A percentile compares a stretch with the other conserved stretches of the same genome.
Evolutionary conservation across 2,888 invertebrate genomes (phyloP).

Genomic region (Hyposoter dolosus): DNA sequence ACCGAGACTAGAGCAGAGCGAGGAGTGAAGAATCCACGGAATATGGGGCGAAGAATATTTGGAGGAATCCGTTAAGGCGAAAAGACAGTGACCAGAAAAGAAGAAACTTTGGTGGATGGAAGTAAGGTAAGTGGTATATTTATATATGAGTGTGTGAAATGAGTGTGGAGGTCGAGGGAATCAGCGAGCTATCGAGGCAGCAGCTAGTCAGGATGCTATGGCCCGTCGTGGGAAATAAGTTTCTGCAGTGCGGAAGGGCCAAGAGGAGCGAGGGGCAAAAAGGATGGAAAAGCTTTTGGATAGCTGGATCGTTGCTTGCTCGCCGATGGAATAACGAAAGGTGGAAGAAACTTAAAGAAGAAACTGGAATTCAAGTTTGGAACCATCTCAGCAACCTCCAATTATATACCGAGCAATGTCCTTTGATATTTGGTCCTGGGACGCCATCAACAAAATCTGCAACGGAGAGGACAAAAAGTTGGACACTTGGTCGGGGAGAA

Average conservation of each 20-base stretch:
- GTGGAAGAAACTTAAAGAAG: slow-evolving; percentile 33
- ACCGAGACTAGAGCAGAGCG: slow-evolving; percentile 60
- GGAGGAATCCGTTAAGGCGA: neutral
- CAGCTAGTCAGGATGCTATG: slow-evolving; percentile 69
- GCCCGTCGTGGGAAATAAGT: slow-evolving; percentile 65
- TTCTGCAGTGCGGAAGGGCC: slow-evolving; percentile 58
- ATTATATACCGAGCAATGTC: slow-evolving; percentile 56
- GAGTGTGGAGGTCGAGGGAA: slow-evolving; percentile 52
- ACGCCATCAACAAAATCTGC: slow-evolving; percentile 2
- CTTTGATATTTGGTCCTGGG: slow-evolving; percentile 50
- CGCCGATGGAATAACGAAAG: slow-evolving; percentile 56
- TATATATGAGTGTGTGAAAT: slow-evolving; percentile 17
- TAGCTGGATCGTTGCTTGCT: slow-evolving; percentile 45
- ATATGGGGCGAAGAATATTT: slow-evolving; percentile 8
- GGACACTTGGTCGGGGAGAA: slow-evolving; percentile 49
- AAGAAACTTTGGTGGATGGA: slow-evolving; percentile 37
- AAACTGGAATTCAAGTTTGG: slow-evolving; percentile 23
- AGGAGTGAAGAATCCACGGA: slow-evolving; percentile 51
- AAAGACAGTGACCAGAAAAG: slow-evolving; percentile 16
- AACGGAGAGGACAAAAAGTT: slow-evolving; percentile 27
- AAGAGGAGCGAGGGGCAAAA: slow-evolving; percentile 23
- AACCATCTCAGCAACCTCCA: slow-evolving; percentile 18
- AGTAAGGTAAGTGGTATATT: slow-evolving; percentile 50
- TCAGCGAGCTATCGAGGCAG: slow-evolving; percentile 67
- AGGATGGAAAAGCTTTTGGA: slow-evolving; percentile 33